These are phyloP conservation scores for Bagarius yarrelli DNA, from an alignment of 2,113 vertebrate species.

Conservation along the genomic window DNA sequence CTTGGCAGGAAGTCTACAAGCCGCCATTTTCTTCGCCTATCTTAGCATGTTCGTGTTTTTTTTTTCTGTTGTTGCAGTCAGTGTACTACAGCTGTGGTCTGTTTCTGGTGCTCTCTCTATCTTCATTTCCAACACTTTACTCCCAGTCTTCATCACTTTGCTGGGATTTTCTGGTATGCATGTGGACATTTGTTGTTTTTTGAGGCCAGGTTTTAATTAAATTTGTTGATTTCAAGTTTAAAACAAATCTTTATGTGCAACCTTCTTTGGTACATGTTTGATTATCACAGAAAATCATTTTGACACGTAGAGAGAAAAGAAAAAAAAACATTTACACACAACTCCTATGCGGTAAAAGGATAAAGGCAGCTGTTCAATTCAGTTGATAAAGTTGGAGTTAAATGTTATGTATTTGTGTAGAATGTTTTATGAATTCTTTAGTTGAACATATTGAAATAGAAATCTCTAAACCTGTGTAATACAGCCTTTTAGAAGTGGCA, in stretches of 20 bases:
- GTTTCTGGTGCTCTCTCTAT: constrained; percentile 21
- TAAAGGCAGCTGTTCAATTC: constrained; percentile 6
- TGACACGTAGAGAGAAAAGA: not conserved
- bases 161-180: constrained; percentile 21
- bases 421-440: not conserved
- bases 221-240: constrained; percentile 1
- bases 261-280: not conserved
- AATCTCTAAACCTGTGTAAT: constrained; percentile 4
- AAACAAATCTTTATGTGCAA: not conserved
- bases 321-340: not conserved
- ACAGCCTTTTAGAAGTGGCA: not conserved
- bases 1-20: constrained; percentile 27
- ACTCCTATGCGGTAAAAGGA: not conserved
- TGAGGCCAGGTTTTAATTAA: not conserved
- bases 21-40: constrained; percentile 23
- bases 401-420: not conserved
- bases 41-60: constrained; percentile 14
- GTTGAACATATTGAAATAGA: not conserved
- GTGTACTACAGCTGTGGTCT: not conserved
- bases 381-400: not conserved
- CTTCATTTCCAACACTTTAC: not conserved
- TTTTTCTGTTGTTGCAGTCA: not conserved
- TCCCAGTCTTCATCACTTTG: constrained; percentile 24
- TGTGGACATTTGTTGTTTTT: not conserved
- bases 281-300: not conserved